Percentiles rank a stretch among this genome's conserved stretches.
Evolutionary conservation across 35 echinoderm and acorn worm species (phyloP).

Genomic region (Amphiura filiformis): DNA sequence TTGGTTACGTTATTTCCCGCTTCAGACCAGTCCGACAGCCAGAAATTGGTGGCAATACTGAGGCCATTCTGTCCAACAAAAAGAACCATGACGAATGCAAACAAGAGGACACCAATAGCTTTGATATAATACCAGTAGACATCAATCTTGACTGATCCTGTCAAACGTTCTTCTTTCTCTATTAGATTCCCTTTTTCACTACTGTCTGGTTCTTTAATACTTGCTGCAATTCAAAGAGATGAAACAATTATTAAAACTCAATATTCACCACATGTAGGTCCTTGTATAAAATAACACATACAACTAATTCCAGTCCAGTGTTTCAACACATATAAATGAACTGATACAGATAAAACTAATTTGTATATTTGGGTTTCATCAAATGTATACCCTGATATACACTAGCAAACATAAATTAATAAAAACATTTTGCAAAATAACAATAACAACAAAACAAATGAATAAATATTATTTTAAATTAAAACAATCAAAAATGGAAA

Average conservation of each 20-base stretch:
- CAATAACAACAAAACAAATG: too few relatives aligned
- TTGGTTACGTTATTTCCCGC: conserved; percentile 41
- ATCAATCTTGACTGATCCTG: conserved; percentile 59
- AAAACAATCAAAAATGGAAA: too few relatives aligned
- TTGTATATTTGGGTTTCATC: too few relatives aligned
- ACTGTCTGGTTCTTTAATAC: conserved; percentile 4
- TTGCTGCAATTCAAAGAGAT: conserved; percentile 5
- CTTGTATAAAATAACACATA: too few relatives aligned
- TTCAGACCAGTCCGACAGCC: conserved; percentile 90
- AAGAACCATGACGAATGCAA: conserved; percentile 23
- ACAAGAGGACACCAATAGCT: conserved; percentile 40
- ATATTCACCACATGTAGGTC: neutral
- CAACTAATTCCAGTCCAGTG: too few relatives aligned
- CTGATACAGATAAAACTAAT: too few relatives aligned
- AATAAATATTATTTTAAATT: too few relatives aligned
- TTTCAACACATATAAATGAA: too few relatives aligned
- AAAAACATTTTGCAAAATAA: too few relatives aligned
- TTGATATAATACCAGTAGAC: conserved; percentile 77
- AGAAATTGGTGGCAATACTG: conserved; percentile 73
- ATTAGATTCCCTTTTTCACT: conserved; percentile 53
- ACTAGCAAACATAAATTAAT: too few relatives aligned
- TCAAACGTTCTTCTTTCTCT: conserved; percentile 77
- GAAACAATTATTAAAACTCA: neutral
- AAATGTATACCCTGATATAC: too few relatives aligned
- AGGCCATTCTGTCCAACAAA: conserved; percentile 36